Evolutionary conservation across 1,140 invertebrate species (phyloP).

Genomic region (Drosophila baimaii): DNA sequence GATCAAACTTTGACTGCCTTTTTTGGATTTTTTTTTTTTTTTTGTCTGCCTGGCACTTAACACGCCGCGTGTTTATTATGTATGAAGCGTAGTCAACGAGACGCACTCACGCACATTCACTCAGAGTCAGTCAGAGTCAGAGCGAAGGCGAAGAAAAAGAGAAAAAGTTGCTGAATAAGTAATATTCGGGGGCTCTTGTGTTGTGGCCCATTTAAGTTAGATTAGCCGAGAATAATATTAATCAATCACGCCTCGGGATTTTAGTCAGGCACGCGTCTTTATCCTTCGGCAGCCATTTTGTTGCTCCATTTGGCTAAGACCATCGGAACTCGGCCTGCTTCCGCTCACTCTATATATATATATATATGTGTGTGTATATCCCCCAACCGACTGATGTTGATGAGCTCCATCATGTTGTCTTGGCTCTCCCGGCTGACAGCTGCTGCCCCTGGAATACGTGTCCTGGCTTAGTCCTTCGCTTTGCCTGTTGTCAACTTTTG

Average conservation of each 20-base stretch:
- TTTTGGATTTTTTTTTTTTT: slow-evolving; percentile 33
- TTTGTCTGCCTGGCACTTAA: slow-evolving; percentile 60
- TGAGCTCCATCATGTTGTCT: slow-evolving; percentile 76
- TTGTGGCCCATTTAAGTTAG: slow-evolving; percentile 79
- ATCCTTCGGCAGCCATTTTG: slow-evolving; percentile 65
- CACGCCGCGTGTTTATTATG: slow-evolving; percentile 80
- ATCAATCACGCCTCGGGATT: slow-evolving; percentile 82
- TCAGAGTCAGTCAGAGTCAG: slow-evolving; percentile 13
- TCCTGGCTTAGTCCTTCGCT: slow-evolving; percentile 67
- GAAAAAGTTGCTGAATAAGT: slow-evolving; percentile 79
- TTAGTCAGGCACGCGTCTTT: slow-evolving; percentile 42
- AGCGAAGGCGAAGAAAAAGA: not conserved
- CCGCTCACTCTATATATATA: not conserved
- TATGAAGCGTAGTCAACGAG: slow-evolving; percentile 81
- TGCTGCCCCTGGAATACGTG: slow-evolving; percentile 73
- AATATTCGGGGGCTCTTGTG: slow-evolving; percentile 50
- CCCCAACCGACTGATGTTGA: slow-evolving; percentile 54
- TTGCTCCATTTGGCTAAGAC: slow-evolving; percentile 76
- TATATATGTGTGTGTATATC: not conserved
- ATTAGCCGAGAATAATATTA: slow-evolving; percentile 83
- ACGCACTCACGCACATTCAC: slow-evolving; percentile 62
- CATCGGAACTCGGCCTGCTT: slow-evolving; percentile 36
- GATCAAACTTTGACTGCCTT: slow-evolving; percentile 34
- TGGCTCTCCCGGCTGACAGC: slow-evolving; percentile 45
- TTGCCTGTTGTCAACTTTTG: slow-evolving; percentile 69